Evolutionary conservation across 2,797 vertebrate species (phyloP), one percentile per base, ranked within the genome.

Genomic region (Pteronotus mesoamericanus): DNA sequence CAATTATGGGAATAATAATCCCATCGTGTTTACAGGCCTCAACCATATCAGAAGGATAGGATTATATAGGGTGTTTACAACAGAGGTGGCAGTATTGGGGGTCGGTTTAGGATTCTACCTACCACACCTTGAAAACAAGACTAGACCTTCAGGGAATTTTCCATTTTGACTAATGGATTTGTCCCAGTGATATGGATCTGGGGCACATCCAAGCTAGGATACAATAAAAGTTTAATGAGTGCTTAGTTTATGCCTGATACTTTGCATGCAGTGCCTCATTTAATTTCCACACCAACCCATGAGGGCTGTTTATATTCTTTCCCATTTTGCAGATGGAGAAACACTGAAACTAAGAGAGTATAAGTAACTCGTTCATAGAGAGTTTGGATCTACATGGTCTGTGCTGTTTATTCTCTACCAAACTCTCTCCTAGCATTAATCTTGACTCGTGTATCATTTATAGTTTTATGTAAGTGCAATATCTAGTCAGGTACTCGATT

Each of bases 341-440:
- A 84, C 79, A 72, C 32, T 64, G 59, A 92, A 90, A 42, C 61
- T 87, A 78, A 78, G 86, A 96, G 57, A 83, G 69, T 71, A 91
- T 87, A 66, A 44, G 3, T 94, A 84, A 61, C 3, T 68, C 26
- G 6, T 79, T 94, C 51, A 89, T 95, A 86, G 22, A 32, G 26
- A 91, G 79, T 79, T 95, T 88, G 39, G 2, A 29, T 75, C 39
- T 86, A 66, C 59, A 83, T 90, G 19, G 42, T 29, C 42, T 74
- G 5, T 89, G 69, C 4, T 61, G 7, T 88, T 89, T 92, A 77
- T 77, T 61, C 15, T 94, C 24, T 18, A 66, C 57, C 64, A 55
- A 4, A 51, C 7, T 86, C 6, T 75, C 7, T 86, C 51, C 34
- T 42, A 53, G 24, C 55, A 37, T 79, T 78, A 72, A 77, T 86